phyloP scores from a whole-genome alignment of 2,113 vertebrate species.

The Salvelinus alpinus region DNA sequence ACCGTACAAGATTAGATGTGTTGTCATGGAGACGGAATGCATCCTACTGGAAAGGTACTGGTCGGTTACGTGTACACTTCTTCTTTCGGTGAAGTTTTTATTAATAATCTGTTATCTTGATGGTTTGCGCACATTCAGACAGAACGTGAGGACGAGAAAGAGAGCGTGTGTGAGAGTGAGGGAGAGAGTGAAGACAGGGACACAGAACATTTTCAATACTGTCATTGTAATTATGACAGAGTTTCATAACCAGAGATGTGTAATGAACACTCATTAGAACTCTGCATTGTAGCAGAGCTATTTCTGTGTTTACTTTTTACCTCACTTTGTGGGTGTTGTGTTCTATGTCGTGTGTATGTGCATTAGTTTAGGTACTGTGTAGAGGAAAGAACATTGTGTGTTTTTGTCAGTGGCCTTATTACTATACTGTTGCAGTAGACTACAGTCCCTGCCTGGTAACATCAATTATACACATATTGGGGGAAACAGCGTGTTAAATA shows the following conservation, averaged over 20 bases:
- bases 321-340: not conserved
- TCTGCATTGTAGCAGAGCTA: not conserved
- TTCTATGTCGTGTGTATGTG: not conserved
- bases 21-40: conserved; percentile 60
- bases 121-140: not conserved
- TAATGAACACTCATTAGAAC: conserved; percentile 51
- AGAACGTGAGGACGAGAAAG: not conserved
- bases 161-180: not conserved
- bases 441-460: too few relatives aligned
- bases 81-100: not conserved
- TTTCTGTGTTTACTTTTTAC: conserved; percentile 16
- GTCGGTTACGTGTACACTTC: not conserved
- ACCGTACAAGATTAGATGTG: too few relatives aligned
- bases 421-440: not conserved
- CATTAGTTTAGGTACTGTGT: not conserved
- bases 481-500: not conserved
- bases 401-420: not conserved
- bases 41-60: conserved; percentile 56
- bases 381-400: too few relatives aligned
- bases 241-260: conserved; percentile 38
- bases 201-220: conserved; percentile 43
- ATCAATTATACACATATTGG: not conserved
- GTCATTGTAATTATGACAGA: conserved; percentile 54
- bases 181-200: not conserved
- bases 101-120: not conserved